Conservation (phyloP, 2,797 vertebrate species). For the Pyrrhura leucotis region DNA sequence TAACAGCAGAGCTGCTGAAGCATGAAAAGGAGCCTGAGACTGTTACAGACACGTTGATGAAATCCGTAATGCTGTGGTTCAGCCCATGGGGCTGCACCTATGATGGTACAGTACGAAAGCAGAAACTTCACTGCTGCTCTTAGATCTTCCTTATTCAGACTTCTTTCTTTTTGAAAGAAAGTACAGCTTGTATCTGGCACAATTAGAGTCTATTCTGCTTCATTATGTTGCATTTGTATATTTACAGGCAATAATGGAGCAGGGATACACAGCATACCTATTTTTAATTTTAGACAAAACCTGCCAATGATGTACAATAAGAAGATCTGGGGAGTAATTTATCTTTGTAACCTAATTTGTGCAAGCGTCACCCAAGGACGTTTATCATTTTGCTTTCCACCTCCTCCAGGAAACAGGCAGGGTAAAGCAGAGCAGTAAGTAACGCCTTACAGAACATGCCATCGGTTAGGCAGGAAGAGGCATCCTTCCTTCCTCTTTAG, state of each 20-base stretch:
- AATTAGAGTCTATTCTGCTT: neutral
- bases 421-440: constrained; percentile 38
- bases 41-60: neutral
- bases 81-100: neutral
- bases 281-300: neutral
- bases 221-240: neutral
- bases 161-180: neutral
- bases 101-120: neutral
- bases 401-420: constrained; percentile 64
- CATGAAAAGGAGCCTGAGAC: neutral
- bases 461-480: constrained; percentile 58
- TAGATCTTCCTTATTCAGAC: neutral
- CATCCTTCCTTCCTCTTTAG: constrained; percentile 70
- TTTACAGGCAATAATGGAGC: neutral
- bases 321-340: constrained; percentile 8
- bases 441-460: neutral
- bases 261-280: neutral
- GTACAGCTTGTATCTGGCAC: neutral
- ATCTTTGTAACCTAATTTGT: constrained; percentile 40
- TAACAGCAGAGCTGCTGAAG: neutral
- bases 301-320: neutral
- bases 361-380: constrained; percentile 9
- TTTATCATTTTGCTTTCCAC: constrained; percentile 54
- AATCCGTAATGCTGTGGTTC: neutral
- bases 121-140: neutral